Evolutionary conservation across 2,888 invertebrate genomes (phyloP).

Genomic region (Coleophora deauratella): DNA sequence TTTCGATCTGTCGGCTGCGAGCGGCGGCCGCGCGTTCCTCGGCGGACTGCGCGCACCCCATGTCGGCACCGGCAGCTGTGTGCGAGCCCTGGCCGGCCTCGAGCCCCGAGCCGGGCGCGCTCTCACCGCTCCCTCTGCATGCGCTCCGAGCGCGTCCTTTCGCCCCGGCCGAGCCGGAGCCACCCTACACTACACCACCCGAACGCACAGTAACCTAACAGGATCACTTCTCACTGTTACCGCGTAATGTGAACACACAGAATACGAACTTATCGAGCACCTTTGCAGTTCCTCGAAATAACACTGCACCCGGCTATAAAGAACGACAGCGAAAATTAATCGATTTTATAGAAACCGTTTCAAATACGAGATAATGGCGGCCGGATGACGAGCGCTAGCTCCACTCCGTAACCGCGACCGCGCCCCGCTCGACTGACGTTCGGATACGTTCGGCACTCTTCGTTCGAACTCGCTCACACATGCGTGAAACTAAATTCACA

Average conservation of each 20-base stretch:
- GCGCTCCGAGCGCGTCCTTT: conserved; percentile 62
- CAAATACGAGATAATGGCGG: conserved; percentile 77
- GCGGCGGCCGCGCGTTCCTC: conserved; percentile 99
- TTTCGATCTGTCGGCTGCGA: conserved; percentile 97
- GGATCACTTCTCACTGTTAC: conserved; percentile 57
- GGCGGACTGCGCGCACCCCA: conserved; percentile 99
- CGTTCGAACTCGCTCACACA: conserved; percentile 69
- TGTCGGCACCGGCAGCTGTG: conserved; percentile 75
- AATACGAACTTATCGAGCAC: conserved; percentile 24
- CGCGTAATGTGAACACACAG: conserved; percentile 29
- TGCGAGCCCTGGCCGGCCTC: conserved; percentile 65
- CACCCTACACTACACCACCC: conserved; percentile 64
- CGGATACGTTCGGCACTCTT: conserved; percentile 62
- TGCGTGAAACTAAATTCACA: conserved; percentile 53
- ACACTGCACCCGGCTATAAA: conserved; percentile 40
- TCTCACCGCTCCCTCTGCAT: conserved; percentile 76
- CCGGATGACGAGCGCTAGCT: conserved; percentile 75
- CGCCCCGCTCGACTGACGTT: conserved; percentile 75
- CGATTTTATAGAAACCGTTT: conserved; percentile 68
- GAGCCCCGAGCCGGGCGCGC: conserved; percentile 74
- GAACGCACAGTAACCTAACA: conserved; percentile 60
- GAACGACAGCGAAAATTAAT: conserved; percentile 58
- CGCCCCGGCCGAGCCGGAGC: conserved; percentile 61
- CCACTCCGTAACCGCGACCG: conserved; percentile 76
- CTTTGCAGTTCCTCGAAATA: conserved; percentile 30